Conservation (phyloP, 2,797 vertebrate species). For the Adrianichthys oophorus region DNA sequence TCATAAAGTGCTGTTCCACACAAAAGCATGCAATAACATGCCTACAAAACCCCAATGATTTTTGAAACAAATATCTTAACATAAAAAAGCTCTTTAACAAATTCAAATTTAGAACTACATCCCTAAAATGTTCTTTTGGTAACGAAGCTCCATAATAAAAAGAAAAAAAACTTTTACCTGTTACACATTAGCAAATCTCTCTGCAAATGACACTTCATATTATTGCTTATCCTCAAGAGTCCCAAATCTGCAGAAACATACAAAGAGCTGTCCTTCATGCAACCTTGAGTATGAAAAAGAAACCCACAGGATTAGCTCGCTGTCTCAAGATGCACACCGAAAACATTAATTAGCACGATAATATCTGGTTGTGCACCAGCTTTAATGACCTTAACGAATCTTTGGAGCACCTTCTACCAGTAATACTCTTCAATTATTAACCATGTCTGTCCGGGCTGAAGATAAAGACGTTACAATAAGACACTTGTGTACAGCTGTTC, state of each 20-base stretch:
- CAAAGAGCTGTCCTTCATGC: conserved; percentile 31
- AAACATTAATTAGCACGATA: conserved; percentile 50
- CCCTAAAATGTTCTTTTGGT: too few species aligned
- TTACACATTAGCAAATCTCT: background rate
- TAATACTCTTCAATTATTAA: conserved; percentile 62
- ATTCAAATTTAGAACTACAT: too few species aligned
- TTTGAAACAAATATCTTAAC: too few species aligned
- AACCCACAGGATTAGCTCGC: conserved; percentile 40
- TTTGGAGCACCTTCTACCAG: conserved; percentile 52
- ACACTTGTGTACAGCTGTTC: conserved; percentile 1
- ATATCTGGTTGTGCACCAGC: too few species aligned
- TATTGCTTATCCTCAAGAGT: conserved; percentile 27
- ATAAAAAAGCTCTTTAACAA: too few species aligned
- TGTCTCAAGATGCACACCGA: conserved; percentile 31
- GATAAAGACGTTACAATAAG: conserved; percentile 6
- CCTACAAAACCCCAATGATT: too few species aligned
- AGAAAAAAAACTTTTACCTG: background rate
- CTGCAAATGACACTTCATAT: background rate
- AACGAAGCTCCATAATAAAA: too few species aligned
- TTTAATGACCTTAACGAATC: background rate
- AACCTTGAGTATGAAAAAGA: conserved; percentile 36
- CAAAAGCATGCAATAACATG: too few species aligned
- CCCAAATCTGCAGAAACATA: conserved; percentile 16
- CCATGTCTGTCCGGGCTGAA: conserved; percentile 42
- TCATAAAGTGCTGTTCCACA: too few species aligned